phyloP scores from a whole-genome alignment of 1,140 invertebrate genomes.

The Hyles euphorbiae region DNA sequence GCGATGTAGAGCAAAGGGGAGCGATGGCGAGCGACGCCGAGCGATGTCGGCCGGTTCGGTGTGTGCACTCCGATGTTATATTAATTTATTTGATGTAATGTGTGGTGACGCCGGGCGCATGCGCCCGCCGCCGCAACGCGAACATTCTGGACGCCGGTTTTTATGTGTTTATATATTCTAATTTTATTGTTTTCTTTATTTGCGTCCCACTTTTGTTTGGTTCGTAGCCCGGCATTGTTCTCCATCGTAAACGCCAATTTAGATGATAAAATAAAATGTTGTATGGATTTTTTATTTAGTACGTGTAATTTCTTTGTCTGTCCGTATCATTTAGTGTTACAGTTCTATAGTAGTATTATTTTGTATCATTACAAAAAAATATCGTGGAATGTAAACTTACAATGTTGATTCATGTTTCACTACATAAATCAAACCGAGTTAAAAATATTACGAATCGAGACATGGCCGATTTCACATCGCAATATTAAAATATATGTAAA shows the following conservation, averaged over 20 bases:
- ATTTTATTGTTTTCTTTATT: conserved; percentile 76
- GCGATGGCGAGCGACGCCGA: no score
- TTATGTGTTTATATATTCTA: conserved; percentile 75
- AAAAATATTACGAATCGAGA: no score
- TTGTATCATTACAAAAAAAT: conserved; percentile 19
- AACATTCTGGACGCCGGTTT: conserved; percentile 61
- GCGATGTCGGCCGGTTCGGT: background rate
- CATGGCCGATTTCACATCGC: no score
- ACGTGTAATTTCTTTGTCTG: conserved; percentile 51
- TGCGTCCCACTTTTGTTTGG: conserved; percentile 74
- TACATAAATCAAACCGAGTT: no score
- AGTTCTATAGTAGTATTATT: conserved; percentile 15
- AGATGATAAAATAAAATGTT: conserved; percentile 73
- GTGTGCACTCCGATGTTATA: conserved; percentile 26
- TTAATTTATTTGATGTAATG: conserved; percentile 47
- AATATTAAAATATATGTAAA: conserved; percentile 3
- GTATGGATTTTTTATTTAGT: conserved; percentile 68
- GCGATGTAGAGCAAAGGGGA: no score
- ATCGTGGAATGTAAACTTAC: conserved; percentile 13
- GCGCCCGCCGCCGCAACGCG: conserved; percentile 44
- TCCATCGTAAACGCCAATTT: conserved; percentile 72
- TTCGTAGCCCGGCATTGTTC: conserved; percentile 69
- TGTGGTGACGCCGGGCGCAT: conserved; percentile 23
- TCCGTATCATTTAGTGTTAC: conserved; percentile 14
- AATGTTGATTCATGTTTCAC: no score